Evolutionary conservation across 1,140 invertebrate species (phyloP).

Genomic region (Teleopsis dalmanni): DNA sequence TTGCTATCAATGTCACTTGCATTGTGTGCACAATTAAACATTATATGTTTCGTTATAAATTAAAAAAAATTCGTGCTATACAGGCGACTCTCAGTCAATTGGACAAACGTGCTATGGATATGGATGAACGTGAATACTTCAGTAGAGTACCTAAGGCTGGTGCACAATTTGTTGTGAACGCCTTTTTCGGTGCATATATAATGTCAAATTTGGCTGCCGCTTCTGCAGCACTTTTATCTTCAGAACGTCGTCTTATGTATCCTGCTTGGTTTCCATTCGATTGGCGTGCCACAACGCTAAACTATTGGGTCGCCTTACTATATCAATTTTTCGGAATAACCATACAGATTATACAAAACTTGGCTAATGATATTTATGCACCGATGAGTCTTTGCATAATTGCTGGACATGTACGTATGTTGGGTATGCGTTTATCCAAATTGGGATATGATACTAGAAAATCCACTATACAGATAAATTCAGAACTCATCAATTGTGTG

Average conservation of each 20-base stretch:
- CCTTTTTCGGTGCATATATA: neutral
- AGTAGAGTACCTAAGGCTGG: neutral
- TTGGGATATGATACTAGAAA: constrained; percentile 6
- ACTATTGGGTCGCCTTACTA: neutral
- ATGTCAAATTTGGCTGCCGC: neutral
- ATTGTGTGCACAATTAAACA: neutral
- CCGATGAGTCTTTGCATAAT: constrained; percentile 4
- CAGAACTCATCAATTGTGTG: neutral
- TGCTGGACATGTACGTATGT: constrained; percentile 4
- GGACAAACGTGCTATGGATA: neutral
- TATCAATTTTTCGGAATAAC: constrained; percentile 9
- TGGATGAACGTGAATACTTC: constrained; percentile 4
- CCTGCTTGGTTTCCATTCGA: constrained; percentile 13
- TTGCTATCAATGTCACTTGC: neutral
- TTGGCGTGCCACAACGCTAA: neutral
- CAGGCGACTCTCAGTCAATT: neutral
- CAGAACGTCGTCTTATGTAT: constrained; percentile 4
- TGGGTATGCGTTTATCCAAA: constrained; percentile 7
- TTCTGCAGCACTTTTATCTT: neutral
- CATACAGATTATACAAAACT: constrained; percentile 7
- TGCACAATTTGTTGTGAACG: neutral
- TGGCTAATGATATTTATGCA: constrained; percentile 9
- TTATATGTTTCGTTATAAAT: constrained; percentile 1
- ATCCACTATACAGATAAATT: neutral
- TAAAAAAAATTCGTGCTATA: neutral